Percentiles rank a stretch among this genome's conserved stretches.
Conservation (phyloP, 2,888 invertebrate species). For the Galeruca laticollis region DNA sequence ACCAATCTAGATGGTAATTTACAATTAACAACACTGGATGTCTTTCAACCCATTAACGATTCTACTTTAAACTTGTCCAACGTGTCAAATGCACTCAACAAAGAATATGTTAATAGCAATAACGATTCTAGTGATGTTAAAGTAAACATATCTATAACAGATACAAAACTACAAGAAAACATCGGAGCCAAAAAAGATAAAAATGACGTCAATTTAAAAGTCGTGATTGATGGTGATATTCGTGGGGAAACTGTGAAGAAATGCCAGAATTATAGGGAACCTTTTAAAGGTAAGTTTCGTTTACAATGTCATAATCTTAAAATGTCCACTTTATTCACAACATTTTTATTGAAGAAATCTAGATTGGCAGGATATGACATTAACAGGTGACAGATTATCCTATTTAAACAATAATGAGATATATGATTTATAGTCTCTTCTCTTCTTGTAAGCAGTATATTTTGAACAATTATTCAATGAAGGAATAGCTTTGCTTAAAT, state of each 20-base stretch:
- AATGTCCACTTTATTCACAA: too few relatives aligned
- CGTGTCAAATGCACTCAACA: background rate
- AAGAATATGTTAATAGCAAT: background rate
- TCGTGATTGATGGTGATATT: background rate
- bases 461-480: too few relatives aligned
- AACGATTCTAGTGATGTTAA: background rate
- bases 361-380: too few relatives aligned
- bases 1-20: slow-evolving; percentile 43
- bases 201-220: background rate
- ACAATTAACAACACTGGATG: slow-evolving; percentile 38
- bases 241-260: background rate
- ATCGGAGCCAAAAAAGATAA: background rate
- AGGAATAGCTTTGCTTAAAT: too few relatives aligned
- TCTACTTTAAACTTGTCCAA: background rate
- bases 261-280: too few relatives aligned
- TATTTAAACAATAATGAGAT: too few relatives aligned
- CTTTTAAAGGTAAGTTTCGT: too few relatives aligned
- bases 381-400: too few relatives aligned
- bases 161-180: background rate
- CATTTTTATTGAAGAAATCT: too few relatives aligned
- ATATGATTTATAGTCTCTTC: too few relatives aligned
- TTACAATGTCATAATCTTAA: too few relatives aligned
- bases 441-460: too few relatives aligned
- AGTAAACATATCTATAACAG: background rate
- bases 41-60: slow-evolving; percentile 29